Percentiles rank a stretch among this genome's conserved stretches.
phyloP scores from a whole-genome alignment of 2,113 vertebrate genomes.

The Phoenicopterus ruber region DNA sequence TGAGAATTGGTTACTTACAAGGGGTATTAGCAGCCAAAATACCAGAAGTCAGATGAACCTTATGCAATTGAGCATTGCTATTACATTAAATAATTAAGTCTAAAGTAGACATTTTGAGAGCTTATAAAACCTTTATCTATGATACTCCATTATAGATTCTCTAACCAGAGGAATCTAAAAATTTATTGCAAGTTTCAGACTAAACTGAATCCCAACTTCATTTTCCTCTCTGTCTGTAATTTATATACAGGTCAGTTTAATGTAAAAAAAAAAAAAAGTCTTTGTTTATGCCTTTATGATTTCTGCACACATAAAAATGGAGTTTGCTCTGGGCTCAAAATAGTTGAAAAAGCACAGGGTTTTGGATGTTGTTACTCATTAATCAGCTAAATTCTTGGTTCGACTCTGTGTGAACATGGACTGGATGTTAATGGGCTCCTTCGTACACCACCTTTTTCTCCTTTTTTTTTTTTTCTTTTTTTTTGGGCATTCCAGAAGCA shows the following conservation, averaged over 20 bases:
- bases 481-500: not conserved
- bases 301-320: not conserved
- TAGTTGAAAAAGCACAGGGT: accelerated
- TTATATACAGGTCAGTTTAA: not conserved
- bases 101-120: not conserved
- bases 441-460: not conserved
- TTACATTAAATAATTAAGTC: not conserved
- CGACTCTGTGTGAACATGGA: not conserved
- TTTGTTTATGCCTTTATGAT: not conserved
- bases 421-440: not conserved
- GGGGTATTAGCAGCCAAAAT: not conserved
- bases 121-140: not conserved
- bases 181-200: not conserved
- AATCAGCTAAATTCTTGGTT: not conserved
- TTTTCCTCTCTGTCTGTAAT: not conserved
- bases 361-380: not conserved
- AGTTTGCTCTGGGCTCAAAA: not conserved
- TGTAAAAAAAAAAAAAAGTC: not conserved
- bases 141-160: not conserved
- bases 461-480: not conserved
- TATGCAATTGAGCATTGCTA: not conserved
- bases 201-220: not conserved
- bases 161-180: not conserved
- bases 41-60: not conserved
- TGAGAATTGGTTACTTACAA: not conserved